Conservation (phyloP, 2,113 vertebrate species). For the Lepisosteus oculatus region DNA sequence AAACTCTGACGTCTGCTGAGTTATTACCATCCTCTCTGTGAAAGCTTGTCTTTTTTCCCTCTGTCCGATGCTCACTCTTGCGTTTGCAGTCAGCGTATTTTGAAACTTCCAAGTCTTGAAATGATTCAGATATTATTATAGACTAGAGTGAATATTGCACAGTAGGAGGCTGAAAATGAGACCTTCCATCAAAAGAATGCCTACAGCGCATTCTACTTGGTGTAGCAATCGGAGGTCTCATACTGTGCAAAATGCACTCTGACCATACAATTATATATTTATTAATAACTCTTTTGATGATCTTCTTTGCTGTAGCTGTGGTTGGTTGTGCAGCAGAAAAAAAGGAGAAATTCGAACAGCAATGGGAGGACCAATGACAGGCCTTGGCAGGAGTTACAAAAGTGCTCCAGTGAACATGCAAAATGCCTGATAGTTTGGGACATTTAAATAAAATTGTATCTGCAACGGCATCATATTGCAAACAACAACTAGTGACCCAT, state of each 20-base stretch:
- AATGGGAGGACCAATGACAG: conserved; percentile 46
- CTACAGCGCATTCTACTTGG: conserved; percentile 69
- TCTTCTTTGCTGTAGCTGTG: conserved; percentile 40
- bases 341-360: conserved; percentile 13
- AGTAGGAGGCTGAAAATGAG: conserved; percentile 73
- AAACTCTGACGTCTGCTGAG: conserved; percentile 25
- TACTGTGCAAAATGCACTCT: conserved; percentile 71
- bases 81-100: conserved; percentile 71
- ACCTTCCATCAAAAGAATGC: conserved; percentile 76
- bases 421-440: conserved; percentile 37
- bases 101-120: conserved; percentile 72
- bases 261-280: conserved; percentile 77
- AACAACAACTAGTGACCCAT: conserved; percentile 54
- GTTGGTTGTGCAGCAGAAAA: conserved; percentile 28
- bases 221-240: conserved; percentile 64
- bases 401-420: neutral
- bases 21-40: conserved; percentile 52
- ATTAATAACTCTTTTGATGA: conserved; percentile 61
- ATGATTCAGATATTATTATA: conserved; percentile 74
- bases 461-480: conserved; percentile 42
- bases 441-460: conserved; percentile 42
- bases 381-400: neutral
- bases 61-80: conserved; percentile 60
- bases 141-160: conserved; percentile 70
- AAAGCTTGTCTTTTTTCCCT: conserved; percentile 61